These are phyloP conservation scores for Otis tarda DNA, from an alignment of 2,113 vertebrate genomes.

Conservation along the genomic window DNA sequence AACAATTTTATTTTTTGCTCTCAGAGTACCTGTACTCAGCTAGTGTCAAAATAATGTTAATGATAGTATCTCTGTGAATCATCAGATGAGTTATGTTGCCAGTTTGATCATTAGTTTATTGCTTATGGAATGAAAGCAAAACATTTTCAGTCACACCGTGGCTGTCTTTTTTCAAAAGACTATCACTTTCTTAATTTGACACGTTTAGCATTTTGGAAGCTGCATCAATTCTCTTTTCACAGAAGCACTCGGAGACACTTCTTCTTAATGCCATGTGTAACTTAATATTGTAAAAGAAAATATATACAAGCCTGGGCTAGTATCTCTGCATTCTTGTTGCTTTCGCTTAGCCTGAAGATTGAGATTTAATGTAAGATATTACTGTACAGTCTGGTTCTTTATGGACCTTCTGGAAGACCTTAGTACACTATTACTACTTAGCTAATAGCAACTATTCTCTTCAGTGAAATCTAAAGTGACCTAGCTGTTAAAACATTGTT, in stretches of 20 bases:
- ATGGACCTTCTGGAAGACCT: background rate
- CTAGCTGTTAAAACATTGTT: background rate
- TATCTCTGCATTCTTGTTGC: background rate
- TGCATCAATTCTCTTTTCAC: slow-evolving; percentile 23
- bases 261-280: background rate
- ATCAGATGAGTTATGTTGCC: background rate
- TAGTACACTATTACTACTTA: background rate
- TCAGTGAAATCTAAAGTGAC: background rate
- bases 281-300: background rate
- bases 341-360: background rate
- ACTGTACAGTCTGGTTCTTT: background rate
- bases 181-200: background rate
- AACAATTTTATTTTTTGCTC: background rate
- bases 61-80: background rate
- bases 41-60: background rate
- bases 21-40: background rate
- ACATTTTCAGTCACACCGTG: background rate
- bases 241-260: background rate
- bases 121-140: background rate
- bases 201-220: slow-evolving; percentile 21
- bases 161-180: background rate
- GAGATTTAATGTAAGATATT: background rate
- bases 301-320: background rate
- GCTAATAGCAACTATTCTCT: background rate
- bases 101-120: slow-evolving; percentile 38